These are phyloP conservation scores for Petrocephalus microphthalmus DNA, from an alignment of 2,113 vertebrate genomes.

Conservation along the genomic window DNA sequence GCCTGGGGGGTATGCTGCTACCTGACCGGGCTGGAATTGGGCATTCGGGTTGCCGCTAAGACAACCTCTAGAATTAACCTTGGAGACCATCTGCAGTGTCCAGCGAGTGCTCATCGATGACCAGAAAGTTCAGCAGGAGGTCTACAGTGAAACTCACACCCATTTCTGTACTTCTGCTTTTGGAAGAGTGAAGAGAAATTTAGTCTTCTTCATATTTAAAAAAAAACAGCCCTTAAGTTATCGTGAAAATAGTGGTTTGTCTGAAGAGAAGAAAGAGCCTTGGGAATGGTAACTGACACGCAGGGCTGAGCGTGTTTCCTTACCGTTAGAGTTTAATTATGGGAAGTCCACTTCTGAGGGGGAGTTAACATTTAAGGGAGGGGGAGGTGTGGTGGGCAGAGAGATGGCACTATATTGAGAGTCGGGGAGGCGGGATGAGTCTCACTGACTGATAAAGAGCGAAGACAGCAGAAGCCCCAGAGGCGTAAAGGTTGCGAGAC, in stretches of 20 bases:
- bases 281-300: neutral
- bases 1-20: constrained; percentile 40
- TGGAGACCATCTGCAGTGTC: neutral
- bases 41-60: constrained; percentile 32
- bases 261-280: neutral
- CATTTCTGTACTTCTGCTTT: neutral
- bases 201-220: neutral
- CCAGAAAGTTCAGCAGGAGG: neutral
- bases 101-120: neutral
- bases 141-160: neutral
- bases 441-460: neutral
- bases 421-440: neutral
- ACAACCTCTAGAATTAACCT: neutral
- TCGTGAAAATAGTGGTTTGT: neutral
- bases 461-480: neutral
- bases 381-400: neutral
- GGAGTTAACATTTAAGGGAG: neutral
- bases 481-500: neutral
- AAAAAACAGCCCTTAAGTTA: neutral
- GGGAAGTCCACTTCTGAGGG: neutral
- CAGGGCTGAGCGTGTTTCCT: neutral
- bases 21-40: constrained; percentile 38
- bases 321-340: neutral
- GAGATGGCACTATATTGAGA: neutral
- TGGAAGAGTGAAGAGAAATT: neutral